These are phyloP conservation scores for Lagria hirta DNA, from an alignment of 2,888 invertebrate species.

Conservation along the genomic window DNA sequence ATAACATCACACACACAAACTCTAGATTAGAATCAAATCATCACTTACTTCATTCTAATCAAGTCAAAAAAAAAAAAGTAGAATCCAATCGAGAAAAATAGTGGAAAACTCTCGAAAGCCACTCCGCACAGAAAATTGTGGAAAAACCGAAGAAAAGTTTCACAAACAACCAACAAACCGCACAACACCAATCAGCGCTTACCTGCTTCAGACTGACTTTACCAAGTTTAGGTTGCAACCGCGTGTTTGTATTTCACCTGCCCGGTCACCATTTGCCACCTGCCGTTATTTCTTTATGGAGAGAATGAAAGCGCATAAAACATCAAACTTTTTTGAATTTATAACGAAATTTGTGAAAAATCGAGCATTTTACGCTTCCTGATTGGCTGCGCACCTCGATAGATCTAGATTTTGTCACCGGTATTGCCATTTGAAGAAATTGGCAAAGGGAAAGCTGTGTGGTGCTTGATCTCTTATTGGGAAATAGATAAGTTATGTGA, in stretches of 20 bases:
- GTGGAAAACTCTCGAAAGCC: neutral
- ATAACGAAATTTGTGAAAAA: no score
- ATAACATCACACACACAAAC: no score
- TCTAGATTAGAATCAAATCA: no score
- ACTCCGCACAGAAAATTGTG: constrained; percentile 3
- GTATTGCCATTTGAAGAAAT: no score
- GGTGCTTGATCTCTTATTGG: no score
- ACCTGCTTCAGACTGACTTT: constrained; percentile 34
- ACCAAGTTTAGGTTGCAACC: constrained; percentile 28
- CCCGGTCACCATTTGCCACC: constrained; percentile 41
- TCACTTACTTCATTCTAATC: constrained; percentile 5
- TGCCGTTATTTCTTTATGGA: constrained; percentile 37
- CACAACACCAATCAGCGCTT: constrained; percentile 30
- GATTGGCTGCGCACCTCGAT: no score
- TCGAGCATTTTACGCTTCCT: no score
- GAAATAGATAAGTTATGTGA: no score
- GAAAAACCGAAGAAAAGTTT: constrained; percentile 3
- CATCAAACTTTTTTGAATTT: no score
- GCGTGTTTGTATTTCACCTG: constrained; percentile 40
- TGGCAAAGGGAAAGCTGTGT: no score
- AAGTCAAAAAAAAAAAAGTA: neutral
- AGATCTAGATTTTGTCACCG: no score
- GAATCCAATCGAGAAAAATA: neutral
- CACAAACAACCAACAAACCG: constrained; percentile 8
- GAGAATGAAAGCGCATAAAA: constrained; percentile 10